Percentiles rank a stretch among this genome's conserved stretches.
Conservation (phyloP, 2,888 invertebrate genomes). For the Cabera pusaria region DNA sequence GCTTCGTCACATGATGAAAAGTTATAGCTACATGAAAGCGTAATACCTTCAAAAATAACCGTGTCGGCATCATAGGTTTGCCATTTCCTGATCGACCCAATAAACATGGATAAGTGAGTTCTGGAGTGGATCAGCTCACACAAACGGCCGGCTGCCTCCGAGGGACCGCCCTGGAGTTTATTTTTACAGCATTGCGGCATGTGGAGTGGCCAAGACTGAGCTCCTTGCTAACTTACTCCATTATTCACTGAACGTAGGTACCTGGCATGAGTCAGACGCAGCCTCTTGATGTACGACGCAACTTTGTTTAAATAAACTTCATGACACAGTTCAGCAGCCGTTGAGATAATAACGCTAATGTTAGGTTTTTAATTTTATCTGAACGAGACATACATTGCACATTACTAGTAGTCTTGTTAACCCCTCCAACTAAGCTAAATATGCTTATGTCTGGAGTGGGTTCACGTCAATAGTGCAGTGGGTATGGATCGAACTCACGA, state of each 20-base stretch:
- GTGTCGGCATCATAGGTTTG: conserved; percentile 45
- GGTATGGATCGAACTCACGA: too few species aligned
- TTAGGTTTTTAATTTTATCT: too few species aligned
- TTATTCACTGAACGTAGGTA: conserved; percentile 19
- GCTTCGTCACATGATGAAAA: conserved; percentile 6
- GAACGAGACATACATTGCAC: too few species aligned
- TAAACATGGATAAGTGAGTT: conserved; percentile 61
- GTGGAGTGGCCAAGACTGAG: conserved; percentile 35
- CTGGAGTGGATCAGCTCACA: conserved; percentile 68
- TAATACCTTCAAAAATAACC: conserved; percentile 58
- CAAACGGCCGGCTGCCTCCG: conserved; percentile 50
- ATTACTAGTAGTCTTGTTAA: too few species aligned
- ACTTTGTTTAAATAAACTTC: conserved; percentile 3
- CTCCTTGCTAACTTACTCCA: conserved; percentile 24
- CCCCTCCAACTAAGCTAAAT: too few species aligned
- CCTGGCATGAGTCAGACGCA: conserved; percentile 4
- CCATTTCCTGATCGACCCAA: conserved; percentile 71
- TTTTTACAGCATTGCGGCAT: conserved; percentile 67
- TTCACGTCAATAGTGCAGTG: too few species aligned
- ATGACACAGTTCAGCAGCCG: background rate
- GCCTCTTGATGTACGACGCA: background rate
- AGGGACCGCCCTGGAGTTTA: conserved; percentile 47
- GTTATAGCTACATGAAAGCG: conserved; percentile 31
- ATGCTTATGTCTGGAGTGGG: too few species aligned
- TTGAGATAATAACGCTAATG: too few species aligned